Base-by-base conservation (phyloP, 92 coral and sea anemone genomes). In the Epizoanthus stellaris region DNA sequence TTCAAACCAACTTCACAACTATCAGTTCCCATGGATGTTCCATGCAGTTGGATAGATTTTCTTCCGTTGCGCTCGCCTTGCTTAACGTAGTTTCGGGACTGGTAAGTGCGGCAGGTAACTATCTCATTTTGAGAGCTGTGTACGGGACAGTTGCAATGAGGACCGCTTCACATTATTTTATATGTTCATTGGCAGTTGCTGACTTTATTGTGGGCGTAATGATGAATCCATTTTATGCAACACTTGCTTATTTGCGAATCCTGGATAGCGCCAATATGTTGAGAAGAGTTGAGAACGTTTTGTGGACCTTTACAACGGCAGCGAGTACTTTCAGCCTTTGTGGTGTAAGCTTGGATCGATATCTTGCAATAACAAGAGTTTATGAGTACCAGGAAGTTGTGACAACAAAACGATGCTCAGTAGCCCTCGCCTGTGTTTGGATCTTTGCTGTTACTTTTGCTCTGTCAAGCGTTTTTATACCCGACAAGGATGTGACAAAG, bases 271-370 rank as follows among this genome's bases (percentile, higher is more conserved):
- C 20, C 38, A 65, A 85, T 21, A 4, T 56, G 74, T 61, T 75
- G 15, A 63, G 62, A n/a, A 61, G 60, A 75, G 67, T 65, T 11
- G 19, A 66, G 8, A 65, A 85, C 43, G 45, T 82, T 15, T 62
- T 85, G 38, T 73, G 74, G 82, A 63, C 75, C 47, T 74, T 74
- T 21, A 16, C 77, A 73, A 65, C 82, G 12, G 54, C 83, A 0
- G 88, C 88, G 4, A 85, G 82, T 52, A 85, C 83, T 3, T 75
- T 85, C 38, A 85, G 80, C 40, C 70, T 89, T 4, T 77, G 76
- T 61, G 85, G 75, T 5, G 83, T 89, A 63, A 85, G 89, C 13
- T 3, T 89, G 9, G 91, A 89, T 42, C 85, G 91, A 20, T 85
- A 62, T 58, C 8, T 89, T 17, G 88, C 88, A 9, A 73, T 89